Evolutionary conservation across 1,140 invertebrate species (phyloP), one percentile per base, ranked within the genome.

Genomic region (Nephila pilipes): DNA sequence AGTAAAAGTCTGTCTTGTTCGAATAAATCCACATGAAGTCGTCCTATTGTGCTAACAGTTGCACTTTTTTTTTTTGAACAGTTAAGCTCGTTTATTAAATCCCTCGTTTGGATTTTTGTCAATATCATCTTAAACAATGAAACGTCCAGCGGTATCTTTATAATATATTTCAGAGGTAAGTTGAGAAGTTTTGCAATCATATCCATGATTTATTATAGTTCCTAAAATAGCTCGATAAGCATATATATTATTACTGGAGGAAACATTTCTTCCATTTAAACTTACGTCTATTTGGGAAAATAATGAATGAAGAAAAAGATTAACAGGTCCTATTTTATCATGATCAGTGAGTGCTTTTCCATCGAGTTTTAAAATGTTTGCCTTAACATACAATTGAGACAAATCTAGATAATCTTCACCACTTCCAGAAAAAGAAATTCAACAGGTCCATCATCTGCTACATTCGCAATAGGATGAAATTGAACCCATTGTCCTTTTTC

Each of bases 401-500:
- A 81, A 57, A 79, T 89, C 87, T 25, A 89, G 12, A 36, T 80
- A 92, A 57, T 85, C 58, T 54, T 92, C 90, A 10, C 90, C 90
- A 25, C 55, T 63, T 8, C n/a, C 80, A 32, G 1, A 58, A 65
- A n/a, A 85, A 10, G 57, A 55, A 92, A 92, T 85, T 92, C 58
- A 8, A 85, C 57, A 22, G 83, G 80, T n/a, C 80, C 81, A 10
- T 81, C 60, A 85, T 92, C 80, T 38, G 32, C 38, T 2, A 55
- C 80, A 22, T 85, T 85, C 10, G 90, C 32, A 2, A 92, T 29
- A n/a, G 90, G 81, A 36, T 92, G 83, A 65, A 80, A 92, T 69
- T 92, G 55, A 60, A 85, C 46, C 58, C 90, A 92, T 2, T 85
- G 90, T 32, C 90, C 90, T 29, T 25, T 38, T 92, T 92, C 79